Evolutionary conservation across 2,797 vertebrate species (phyloP).

Genomic region (Enteromius afrohamiltoni): DNA sequence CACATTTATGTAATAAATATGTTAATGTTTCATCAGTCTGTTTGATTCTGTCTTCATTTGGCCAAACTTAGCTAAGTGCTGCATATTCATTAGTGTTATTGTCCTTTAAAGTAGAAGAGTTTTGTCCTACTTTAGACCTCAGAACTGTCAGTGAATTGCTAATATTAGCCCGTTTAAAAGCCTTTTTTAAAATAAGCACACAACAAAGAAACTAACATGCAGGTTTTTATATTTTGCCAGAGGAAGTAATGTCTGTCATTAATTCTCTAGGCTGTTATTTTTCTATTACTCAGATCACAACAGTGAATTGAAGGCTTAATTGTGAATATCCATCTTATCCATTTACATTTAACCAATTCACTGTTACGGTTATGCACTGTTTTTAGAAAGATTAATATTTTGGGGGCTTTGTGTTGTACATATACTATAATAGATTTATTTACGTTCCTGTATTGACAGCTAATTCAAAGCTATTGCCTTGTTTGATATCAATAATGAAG

Average conservation of each 20-base stretch:
- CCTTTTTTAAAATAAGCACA: not conserved
- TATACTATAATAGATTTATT: not conserved
- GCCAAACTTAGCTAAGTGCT: not conserved
- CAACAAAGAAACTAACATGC: not conserved
- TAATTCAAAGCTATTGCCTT: not conserved
- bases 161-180: conserved; percentile 1
- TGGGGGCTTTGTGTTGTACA: not conserved
- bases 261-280: not conserved
- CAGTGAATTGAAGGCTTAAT: not conserved
- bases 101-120: not conserved
- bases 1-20: not conserved
- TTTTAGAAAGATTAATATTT: not conserved
- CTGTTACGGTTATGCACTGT: not conserved
- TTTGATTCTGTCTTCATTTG: not conserved
- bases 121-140: not conserved
- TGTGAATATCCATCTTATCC: not conserved
- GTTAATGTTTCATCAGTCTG: not conserved
- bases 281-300: not conserved
- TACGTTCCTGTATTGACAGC: not conserved
- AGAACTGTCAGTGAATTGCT: conserved; percentile 2
- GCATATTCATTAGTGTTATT: not conserved
- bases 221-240: not conserved
- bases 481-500: not conserved
- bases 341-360: not conserved
- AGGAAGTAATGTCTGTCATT: not conserved